Evolutionary conservation across 2,797 vertebrate species (phyloP).

Genomic region (Leptatherina wallacei): DNA sequence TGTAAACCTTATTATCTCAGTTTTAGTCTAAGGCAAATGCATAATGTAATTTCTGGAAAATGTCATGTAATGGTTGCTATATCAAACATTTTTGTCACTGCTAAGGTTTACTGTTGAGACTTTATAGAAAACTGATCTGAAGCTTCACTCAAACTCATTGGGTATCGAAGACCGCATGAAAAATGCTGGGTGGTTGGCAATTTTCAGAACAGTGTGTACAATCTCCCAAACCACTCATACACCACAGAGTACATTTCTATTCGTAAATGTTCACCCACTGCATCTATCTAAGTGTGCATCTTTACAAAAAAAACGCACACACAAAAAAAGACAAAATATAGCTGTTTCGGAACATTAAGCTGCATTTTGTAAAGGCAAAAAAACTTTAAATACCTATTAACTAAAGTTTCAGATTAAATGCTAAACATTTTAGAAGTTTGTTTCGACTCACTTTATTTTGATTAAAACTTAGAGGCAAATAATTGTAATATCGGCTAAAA

Average conservation of each 20-base stretch:
- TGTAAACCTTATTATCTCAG: not conserved
- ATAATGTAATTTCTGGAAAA: not conserved
- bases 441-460: not conserved
- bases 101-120: not conserved
- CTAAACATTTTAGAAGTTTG: not conserved
- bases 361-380: not conserved
- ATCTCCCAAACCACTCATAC: not conserved
- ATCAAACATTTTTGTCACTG: not conserved
- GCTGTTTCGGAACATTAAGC: not conserved
- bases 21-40: not conserved
- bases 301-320: not conserved
- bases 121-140: not conserved
- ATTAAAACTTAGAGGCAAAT: not conserved
- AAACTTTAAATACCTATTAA: not conserved
- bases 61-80: not conserved
- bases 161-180: too few species aligned
- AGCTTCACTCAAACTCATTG: not conserved
- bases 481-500: too few species aligned
- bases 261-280: too few species aligned
- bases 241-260: slow-evolving; percentile 3
- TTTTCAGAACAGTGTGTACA: not conserved
- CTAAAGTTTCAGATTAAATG: not conserved
- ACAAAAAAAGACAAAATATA: not conserved
- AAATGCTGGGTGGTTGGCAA: not conserved
- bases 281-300: not conserved